Conservation (phyloP, 2,888 invertebrate species). For the Ophraella communa region DNA sequence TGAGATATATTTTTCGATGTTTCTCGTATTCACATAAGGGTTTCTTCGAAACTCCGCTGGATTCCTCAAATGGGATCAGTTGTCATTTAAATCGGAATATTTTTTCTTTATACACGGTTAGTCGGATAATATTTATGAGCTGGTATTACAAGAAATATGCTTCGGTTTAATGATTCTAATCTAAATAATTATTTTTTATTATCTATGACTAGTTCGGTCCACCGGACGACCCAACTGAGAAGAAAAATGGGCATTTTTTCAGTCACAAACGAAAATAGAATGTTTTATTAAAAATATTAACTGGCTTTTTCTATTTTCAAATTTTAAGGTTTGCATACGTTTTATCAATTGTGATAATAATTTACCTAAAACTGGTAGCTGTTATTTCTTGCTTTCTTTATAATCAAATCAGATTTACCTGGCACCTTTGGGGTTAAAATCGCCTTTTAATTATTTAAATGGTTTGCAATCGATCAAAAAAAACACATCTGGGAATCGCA, state of each 20-base stretch:
- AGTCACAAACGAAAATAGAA: neutral
- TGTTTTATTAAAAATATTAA: neutral
- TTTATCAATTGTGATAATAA: no score
- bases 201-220: conserved; percentile 2
- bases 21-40: conserved; percentile 10
- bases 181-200: conserved; percentile 24
- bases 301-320: no score
- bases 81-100: conserved; percentile 25
- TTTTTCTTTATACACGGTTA: conserved; percentile 17
- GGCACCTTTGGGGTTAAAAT: no score
- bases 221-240: neutral
- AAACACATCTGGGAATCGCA: neutral
- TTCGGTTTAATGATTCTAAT: conserved; percentile 15
- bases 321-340: no score
- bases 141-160: conserved; percentile 10
- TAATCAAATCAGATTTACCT: no score
- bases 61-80: conserved; percentile 24
- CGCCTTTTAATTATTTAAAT: neutral
- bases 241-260: neutral
- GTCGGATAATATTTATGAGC: conserved; percentile 6
- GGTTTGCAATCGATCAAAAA: conserved; percentile 1
- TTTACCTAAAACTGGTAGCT: no score
- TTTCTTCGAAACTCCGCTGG: conserved; percentile 20
- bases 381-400: no score
- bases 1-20: conserved; percentile 17